Evolutionary conservation across 2,797 vertebrate genomes (phyloP).

Genomic region (Brachyrhaphis roseni): DNA sequence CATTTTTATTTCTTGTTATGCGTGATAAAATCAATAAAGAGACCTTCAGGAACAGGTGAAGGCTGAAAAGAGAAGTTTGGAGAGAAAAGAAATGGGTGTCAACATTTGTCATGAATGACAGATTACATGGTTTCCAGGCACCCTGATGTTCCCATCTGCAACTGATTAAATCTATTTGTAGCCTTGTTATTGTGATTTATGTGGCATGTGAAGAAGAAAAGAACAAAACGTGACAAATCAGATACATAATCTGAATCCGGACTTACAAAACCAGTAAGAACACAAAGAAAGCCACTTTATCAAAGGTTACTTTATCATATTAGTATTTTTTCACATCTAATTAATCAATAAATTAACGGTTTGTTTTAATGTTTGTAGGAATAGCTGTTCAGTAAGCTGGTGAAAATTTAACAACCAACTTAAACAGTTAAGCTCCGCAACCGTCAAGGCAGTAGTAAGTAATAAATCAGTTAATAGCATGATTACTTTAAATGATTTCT

Average conservation of each 20-base stretch:
- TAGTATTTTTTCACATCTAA: background rate
- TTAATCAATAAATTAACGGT: background rate
- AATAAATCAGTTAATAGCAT: too few species aligned
- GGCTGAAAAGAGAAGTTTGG: conserved; percentile 3
- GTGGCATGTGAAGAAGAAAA: background rate
- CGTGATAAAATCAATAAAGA: background rate
- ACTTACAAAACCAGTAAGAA: background rate
- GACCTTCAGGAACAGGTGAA: background rate
- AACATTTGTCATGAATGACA: conserved; percentile 26
- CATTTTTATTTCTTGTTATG: background rate
- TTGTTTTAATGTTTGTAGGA: too few species aligned
- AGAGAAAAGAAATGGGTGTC: conserved; percentile 13
- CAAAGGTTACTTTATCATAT: background rate
- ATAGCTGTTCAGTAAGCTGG: too few species aligned
- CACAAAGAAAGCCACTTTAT: background rate
- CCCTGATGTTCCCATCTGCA: conserved; percentile 5
- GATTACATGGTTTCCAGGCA: conserved; percentile 22
- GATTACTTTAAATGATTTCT: too few species aligned
- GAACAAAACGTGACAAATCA: background rate
- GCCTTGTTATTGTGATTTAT: background rate
- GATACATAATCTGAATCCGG: background rate
- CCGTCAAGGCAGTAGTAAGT: background rate
- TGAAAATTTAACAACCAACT: background rate
- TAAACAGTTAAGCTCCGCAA: background rate
- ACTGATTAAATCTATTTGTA: conserved; percentile 7